Percentiles rank a stretch among this genome's conserved stretches.
Evolutionary conservation across 2,888 invertebrate genomes (phyloP).

Genomic region (Monopis laevigella): DNA sequence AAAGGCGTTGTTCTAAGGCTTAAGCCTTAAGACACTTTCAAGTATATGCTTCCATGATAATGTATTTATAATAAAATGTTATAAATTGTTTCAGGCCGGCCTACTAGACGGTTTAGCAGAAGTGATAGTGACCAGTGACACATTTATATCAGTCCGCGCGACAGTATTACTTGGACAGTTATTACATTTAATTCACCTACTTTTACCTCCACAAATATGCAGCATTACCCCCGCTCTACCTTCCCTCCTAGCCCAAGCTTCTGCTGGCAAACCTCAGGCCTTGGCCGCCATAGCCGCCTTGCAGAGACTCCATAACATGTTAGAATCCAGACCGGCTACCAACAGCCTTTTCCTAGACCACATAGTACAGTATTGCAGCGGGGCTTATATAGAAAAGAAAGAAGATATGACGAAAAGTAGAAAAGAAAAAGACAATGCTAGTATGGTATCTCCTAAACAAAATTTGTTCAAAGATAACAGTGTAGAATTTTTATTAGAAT

Average conservation of each 20-base stretch:
- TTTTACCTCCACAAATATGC: slow-evolving; percentile 88
- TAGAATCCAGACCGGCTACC: slow-evolving; percentile 82
- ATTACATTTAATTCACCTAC: slow-evolving; percentile 84
- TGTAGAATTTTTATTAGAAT: slow-evolving; percentile 49
- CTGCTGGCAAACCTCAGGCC: slow-evolving; percentile 82
- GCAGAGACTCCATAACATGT: slow-evolving; percentile 79
- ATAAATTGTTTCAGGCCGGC: slow-evolving; percentile 65
- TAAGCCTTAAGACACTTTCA: too few species aligned
- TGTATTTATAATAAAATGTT: too few species aligned
- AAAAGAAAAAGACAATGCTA: slow-evolving; percentile 52
- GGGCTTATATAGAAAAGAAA: slow-evolving; percentile 38
- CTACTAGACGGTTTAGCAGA: slow-evolving; percentile 89
- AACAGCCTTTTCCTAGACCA: slow-evolving; percentile 86
- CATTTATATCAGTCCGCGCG: slow-evolving; percentile 89
- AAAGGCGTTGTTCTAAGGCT: too few species aligned
- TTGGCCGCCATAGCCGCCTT: slow-evolving; percentile 84
- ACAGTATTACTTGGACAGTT: slow-evolving; percentile 91
- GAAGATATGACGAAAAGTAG: slow-evolving; percentile 42
- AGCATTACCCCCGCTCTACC: slow-evolving; percentile 86
- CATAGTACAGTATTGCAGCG: slow-evolving; percentile 71
- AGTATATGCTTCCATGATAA: too few species aligned
- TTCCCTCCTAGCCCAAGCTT: slow-evolving; percentile 80
- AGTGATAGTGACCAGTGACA: slow-evolving; percentile 90
- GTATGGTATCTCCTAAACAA: slow-evolving; percentile 36
- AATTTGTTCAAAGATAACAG: slow-evolving; percentile 41